Base-by-base conservation (phyloP, 2,888 invertebrate genomes). In the Eupithecia inturbata region DNA sequence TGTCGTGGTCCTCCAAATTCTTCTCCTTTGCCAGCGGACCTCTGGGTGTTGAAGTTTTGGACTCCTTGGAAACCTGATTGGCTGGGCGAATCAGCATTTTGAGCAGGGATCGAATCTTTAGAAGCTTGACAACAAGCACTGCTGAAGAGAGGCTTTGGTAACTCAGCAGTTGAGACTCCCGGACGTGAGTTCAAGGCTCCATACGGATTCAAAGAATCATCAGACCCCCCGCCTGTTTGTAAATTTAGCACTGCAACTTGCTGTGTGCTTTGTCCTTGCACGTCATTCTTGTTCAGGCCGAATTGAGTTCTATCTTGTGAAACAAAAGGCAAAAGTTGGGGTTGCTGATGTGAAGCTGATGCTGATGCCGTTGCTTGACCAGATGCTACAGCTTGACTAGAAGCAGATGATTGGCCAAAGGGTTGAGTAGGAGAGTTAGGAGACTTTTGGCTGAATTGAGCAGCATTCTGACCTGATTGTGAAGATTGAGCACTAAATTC, bases 1-100 rank as follows among this genome's bases (percentile, higher is more conserved):
- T 88, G 84, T 77, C 91, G 82, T 0, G 89, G 85, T 26, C 88
- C 91, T 53, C 87, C 88, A 28, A 94, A 94, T n/a, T 83, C 71
- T 77, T 93, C 92, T 1, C 88, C 87, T 74, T 84, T 83, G 3
- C 88, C 91, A 39, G 82, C 81, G 31, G 87, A 82, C 57, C 66
- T 81, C 68, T 83, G 81, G 45, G 81, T 72, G 64, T 74, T 77
- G 4, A 81, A 78, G 31, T 80, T 73, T 26, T 85, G 83, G 0
- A 75, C 74, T 28, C 85, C 82, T 26, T 80, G 74, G 70, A 82
- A 83, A 36, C 78, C 74, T 68, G 70, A 67, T 75, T 71, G 67
- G 78, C 72, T 77, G 79, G 74, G 76, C 33, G 75, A 75, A 31
- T 75, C 73, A 12, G 75, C 64, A 66, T 72, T 78, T 67, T 77